phyloP scores from a whole-genome alignment of 1,140 invertebrate species.

The Scaptomyza hsui region DNA sequence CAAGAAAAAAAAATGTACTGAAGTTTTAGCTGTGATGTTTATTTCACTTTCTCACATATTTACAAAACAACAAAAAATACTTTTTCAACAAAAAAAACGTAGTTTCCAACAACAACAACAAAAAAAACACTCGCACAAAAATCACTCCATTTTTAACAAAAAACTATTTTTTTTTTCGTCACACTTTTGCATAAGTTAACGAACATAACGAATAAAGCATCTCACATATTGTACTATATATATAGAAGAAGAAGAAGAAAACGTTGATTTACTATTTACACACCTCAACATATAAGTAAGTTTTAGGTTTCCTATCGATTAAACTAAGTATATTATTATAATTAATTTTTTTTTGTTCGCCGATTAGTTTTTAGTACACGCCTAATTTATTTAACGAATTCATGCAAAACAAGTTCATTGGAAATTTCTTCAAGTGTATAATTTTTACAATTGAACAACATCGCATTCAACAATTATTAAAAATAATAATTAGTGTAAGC shows the following conservation, averaged over 20 bases:
- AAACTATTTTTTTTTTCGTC: constrained; percentile 3
- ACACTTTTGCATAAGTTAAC: constrained; percentile 11
- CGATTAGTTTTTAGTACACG: constrained; percentile 21
- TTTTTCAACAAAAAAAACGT: background rate
- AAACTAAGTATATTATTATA: background rate
- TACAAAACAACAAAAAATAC: constrained; percentile 40
- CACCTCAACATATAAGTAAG: constrained; percentile 33
- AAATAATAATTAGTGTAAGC: constrained; percentile 33
- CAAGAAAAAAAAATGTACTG: constrained; percentile 79
- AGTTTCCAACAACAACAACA: constrained; percentile 19
- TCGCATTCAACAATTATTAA: constrained; percentile 13
- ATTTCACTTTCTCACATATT: constrained; percentile 77
- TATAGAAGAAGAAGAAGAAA: constrained; percentile 8
- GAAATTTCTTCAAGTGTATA: constrained; percentile 68
- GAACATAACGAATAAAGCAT: constrained; percentile 58
- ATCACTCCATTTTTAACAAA: background rate
- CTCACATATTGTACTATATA: constrained; percentile 61
- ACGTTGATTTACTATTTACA: constrained; percentile 44
- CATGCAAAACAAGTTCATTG: constrained; percentile 54
- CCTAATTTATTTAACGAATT: constrained; percentile 64
- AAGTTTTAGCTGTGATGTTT: constrained; percentile 80
- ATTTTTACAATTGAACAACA: constrained; percentile 61
- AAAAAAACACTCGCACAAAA: constrained; percentile 3
- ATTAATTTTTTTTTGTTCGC: constrained; percentile 13
- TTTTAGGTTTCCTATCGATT: constrained; percentile 19